Conservation (phyloP, 2,113 vertebrate species). For the Diphyllodes magnificus region DNA sequence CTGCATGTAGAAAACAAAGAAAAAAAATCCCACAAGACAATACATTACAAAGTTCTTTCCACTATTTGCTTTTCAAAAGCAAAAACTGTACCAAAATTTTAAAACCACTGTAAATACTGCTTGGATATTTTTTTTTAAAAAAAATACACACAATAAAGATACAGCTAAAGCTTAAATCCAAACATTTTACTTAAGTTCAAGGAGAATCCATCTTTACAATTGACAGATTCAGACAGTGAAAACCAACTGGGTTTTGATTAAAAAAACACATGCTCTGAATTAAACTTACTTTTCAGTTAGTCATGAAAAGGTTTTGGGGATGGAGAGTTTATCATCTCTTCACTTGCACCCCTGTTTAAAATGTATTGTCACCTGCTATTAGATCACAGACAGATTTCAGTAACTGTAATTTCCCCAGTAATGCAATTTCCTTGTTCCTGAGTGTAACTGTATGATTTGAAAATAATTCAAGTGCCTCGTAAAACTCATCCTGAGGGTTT, state of each 20-base stretch:
- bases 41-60: neutral
- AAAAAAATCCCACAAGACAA: neutral
- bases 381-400: neutral
- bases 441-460: neutral
- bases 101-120: neutral
- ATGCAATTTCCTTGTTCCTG: neutral
- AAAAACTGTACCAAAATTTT: neutral
- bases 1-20: neutral
- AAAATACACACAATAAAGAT: neutral
- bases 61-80: neutral
- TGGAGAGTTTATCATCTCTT: neutral
- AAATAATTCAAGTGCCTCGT: neutral
- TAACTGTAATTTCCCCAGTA: neutral
- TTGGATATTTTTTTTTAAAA: neutral
- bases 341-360: neutral
- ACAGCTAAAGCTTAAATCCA: neutral
- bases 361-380: neutral
- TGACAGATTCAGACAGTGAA: neutral
- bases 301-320: neutral
- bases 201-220: neutral
- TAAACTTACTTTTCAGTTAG: neutral
- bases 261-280: neutral
- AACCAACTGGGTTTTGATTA: neutral
- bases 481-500: neutral
- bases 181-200: neutral